Evolutionary conservation across 2,888 invertebrate species (phyloP).

Genomic region (Drosophila prolongata): DNA sequence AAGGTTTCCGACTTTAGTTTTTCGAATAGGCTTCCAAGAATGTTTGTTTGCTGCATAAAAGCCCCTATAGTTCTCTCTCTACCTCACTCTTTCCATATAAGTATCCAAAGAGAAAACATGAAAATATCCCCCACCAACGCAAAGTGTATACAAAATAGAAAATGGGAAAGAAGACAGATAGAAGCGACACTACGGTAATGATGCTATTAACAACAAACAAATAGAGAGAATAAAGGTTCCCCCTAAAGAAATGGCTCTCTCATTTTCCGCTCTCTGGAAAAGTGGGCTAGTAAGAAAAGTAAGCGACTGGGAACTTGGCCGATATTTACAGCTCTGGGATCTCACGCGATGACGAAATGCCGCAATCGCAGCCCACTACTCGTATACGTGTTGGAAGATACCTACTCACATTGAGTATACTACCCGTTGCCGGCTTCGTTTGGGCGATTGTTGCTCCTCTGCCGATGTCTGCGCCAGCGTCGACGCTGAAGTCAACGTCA

Average conservation of each 20-base stretch:
- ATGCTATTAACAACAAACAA: conserved; percentile 37
- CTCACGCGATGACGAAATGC: conserved; percentile 69
- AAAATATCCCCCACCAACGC: conserved; percentile 11
- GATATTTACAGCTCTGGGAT: conserved; percentile 57
- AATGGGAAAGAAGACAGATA: conserved; percentile 18
- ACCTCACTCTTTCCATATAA: background rate
- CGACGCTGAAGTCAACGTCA: conserved; percentile 8
- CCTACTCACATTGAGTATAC: conserved; percentile 29
- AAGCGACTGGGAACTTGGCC: conserved; percentile 43
- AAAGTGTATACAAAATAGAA: background rate
- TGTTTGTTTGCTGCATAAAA: conserved; percentile 4
- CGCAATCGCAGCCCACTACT: conserved; percentile 25
- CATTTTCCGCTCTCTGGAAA: conserved; percentile 27
- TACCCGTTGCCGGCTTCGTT: conserved; percentile 36
- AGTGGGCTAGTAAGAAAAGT: conserved; percentile 34
- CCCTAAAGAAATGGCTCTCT: conserved; percentile 1
- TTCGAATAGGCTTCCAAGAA: background rate
- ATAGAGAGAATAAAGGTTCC: conserved; percentile 1
- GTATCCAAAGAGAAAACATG: conserved; percentile 11
- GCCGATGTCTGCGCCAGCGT: conserved; percentile 11
- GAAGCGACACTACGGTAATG: conserved; percentile 31
- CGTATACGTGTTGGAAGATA: conserved; percentile 19
- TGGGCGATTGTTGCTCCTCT: conserved; percentile 37
- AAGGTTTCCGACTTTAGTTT: conserved; percentile 11
- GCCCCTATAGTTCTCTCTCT: background rate